Conservation (phyloP, 1,140 invertebrate genomes). For the Nixonia krombeini region DNA sequence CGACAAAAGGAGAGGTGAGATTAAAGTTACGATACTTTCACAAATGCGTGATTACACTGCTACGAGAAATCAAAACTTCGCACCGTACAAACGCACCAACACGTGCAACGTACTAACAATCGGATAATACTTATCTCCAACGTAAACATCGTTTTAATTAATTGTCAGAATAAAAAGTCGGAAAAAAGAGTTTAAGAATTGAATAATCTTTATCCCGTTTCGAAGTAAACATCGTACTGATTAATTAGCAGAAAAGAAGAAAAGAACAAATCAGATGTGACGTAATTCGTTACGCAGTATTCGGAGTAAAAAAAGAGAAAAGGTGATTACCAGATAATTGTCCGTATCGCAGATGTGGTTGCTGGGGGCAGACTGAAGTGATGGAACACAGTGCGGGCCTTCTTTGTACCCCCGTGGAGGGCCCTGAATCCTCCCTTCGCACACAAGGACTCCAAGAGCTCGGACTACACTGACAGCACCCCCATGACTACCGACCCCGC, state of each 20-base stretch:
- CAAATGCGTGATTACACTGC: too few species aligned
- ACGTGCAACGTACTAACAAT: too few species aligned
- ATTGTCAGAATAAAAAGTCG: background rate
- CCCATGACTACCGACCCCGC: slow-evolving; percentile 67
- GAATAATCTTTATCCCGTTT: too few species aligned
- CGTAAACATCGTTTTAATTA: background rate
- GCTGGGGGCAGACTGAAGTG: slow-evolving; percentile 59
- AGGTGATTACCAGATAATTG: slow-evolving; percentile 70
- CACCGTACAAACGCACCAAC: too few species aligned
- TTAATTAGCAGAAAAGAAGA: too few species aligned
- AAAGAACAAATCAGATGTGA: too few species aligned
- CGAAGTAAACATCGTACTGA: too few species aligned
- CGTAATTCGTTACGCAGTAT: too few species aligned
- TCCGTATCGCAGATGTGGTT: slow-evolving; percentile 74
- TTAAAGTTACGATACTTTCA: too few species aligned
- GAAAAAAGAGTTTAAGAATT: background rate
- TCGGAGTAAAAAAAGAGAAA: background rate
- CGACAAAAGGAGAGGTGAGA: too few species aligned
- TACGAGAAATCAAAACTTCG: too few species aligned
- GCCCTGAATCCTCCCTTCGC: slow-evolving; percentile 79
- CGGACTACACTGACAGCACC: slow-evolving; percentile 76
- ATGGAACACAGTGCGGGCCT: slow-evolving; percentile 79
- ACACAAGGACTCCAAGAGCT: slow-evolving; percentile 78
- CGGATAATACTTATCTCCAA: slow-evolving; percentile 7
- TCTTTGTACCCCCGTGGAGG: slow-evolving; percentile 79